Percentiles rank a stretch among this genome's conserved stretches.
phyloP scores from a whole-genome alignment of 2,797 vertebrate genomes.

The Premnoplex brunnescens region DNA sequence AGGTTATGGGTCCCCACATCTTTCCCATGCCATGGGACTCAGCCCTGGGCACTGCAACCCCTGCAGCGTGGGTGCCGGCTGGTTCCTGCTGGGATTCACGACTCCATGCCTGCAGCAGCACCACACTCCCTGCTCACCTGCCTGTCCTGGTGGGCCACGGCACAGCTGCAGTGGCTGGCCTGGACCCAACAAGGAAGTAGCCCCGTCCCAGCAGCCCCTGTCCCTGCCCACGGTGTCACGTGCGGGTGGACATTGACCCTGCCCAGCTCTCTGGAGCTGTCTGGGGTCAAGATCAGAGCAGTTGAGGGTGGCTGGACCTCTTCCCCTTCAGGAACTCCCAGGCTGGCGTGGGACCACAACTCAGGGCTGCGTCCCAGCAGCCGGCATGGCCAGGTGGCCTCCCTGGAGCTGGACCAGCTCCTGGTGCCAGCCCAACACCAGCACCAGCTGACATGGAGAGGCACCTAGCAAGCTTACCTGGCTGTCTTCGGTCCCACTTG shows the following conservation, averaged over 20 bases:
- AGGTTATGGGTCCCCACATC: fast-evolving
- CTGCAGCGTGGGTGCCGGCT: fast-evolving
- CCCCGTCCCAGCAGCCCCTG: background rate
- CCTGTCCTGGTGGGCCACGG: fast-evolving
- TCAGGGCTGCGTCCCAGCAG: fast-evolving
- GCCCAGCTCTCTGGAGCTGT: background rate
- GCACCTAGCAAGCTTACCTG: background rate
- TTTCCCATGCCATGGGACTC: fast-evolving
- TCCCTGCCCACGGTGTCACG: background rate
- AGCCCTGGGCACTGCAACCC: fast-evolving
- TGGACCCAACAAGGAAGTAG: background rate
- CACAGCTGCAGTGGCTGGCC: background rate
- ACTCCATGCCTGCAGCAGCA: background rate
- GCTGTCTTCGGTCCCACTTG: background rate
- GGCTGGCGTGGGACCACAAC: fast-evolving
- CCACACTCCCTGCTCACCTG: background rate
- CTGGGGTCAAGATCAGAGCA: background rate
- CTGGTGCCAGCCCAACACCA: fast-evolving
- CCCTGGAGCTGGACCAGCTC: background rate
- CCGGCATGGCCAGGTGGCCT: background rate
- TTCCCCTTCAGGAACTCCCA: background rate
- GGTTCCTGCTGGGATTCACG: background rate
- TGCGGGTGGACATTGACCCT: background rate
- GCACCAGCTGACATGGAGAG: fast-evolving
- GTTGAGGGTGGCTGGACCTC: background rate